These are phyloP conservation scores for Phataginus tetradactyla DNA, from an alignment of 2,797 vertebrate species.

Conservation along the genomic window DNA sequence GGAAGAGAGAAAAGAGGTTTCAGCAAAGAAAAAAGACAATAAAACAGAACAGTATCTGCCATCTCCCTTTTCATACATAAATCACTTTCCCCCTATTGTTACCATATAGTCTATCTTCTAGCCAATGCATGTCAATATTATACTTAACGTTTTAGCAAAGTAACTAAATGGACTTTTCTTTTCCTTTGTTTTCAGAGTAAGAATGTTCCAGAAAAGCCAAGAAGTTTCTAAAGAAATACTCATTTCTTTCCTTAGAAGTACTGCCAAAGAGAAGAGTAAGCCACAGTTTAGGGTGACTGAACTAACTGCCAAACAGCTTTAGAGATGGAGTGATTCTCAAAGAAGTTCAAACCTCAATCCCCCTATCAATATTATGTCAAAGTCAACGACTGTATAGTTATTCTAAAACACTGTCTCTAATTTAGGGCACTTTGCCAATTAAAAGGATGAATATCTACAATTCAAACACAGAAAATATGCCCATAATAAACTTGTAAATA, in stretches of 20 bases:
- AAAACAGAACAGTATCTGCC: slow-evolving; percentile 2
- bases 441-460: not conserved
- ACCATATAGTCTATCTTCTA: rapidly evolving
- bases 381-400: not conserved
- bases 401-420: not conserved
- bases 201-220: slow-evolving; percentile 4
- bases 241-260: not conserved
- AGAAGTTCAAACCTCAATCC: not conserved
- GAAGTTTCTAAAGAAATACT: not conserved
- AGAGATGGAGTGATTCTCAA: not conserved
- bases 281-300: not conserved
- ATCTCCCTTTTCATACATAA: not conserved
- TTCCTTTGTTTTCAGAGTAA: not conserved
- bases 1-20: slow-evolving; percentile 31
- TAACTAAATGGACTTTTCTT: not conserved
- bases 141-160: slow-evolving; percentile 4
- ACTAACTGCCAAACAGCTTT: not conserved
- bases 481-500: not conserved
- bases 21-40: slow-evolving; percentile 17
- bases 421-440: not conserved
- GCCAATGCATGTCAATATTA: not conserved
- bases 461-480: not conserved
- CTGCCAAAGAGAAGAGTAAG: slow-evolving; percentile 3
- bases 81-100: not conserved
- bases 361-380: not conserved